Evolutionary conservation across 2,797 vertebrate species (phyloP).

Genomic region (Poeciliopsis gracilis): DNA sequence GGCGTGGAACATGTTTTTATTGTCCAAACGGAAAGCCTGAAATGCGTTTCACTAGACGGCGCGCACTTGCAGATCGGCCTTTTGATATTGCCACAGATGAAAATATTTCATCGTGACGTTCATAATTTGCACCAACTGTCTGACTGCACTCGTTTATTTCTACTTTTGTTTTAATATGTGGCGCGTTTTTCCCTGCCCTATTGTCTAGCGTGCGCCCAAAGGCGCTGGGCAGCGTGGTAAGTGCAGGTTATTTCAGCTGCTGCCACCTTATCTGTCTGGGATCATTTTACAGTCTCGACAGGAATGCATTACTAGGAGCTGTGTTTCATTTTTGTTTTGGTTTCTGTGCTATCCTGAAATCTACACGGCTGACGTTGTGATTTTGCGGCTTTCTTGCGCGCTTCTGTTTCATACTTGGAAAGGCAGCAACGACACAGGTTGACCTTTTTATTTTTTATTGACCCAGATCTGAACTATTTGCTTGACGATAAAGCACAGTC

Average conservation of each 20-base stretch:
- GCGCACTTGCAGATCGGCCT: background rate
- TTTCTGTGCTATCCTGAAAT: background rate
- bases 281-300: conserved; percentile 9
- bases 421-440: background rate
- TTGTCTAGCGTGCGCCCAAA: background rate
- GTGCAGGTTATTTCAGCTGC: conserved; percentile 11
- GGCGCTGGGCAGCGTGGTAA: background rate
- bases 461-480: background rate
- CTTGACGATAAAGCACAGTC: background rate
- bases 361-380: background rate
- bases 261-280: conserved; percentile 9
- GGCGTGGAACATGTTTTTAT: background rate
- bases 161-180: background rate
- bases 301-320: conserved; percentile 2
- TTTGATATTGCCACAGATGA: background rate
- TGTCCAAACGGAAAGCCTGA: background rate
- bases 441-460: background rate
- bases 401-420: background rate
- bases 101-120: background rate
- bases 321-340: conserved; percentile 5
- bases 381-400: background rate
- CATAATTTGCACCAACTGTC: background rate
- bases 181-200: background rate
- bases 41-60: background rate
- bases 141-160: conserved; percentile 3